These are phyloP conservation scores for Premnoplex brunnescens DNA, from an alignment of 2,797 vertebrate genomes.

Conservation along the genomic window DNA sequence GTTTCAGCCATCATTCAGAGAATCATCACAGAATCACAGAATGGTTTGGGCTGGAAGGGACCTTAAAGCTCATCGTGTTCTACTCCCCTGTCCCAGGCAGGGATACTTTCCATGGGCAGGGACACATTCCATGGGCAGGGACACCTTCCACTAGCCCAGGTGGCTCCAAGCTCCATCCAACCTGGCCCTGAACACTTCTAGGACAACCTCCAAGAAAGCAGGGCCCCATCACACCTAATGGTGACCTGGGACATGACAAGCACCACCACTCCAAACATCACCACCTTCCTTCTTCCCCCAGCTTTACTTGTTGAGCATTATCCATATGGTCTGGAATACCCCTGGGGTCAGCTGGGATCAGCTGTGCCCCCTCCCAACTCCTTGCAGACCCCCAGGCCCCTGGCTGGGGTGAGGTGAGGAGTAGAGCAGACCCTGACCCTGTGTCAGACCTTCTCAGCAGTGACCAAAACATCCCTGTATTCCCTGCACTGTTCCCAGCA, in stretches of 20 bases:
- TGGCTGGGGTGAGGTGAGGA: background rate
- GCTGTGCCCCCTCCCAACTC: background rate
- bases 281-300: background rate
- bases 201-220: background rate
- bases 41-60: background rate
- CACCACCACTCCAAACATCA: background rate
- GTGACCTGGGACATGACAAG: background rate
- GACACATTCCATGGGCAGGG: background rate
- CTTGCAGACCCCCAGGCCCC: background rate
- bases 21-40: background rate
- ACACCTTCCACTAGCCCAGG: background rate
- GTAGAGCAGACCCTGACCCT: background rate
- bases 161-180: accelerated
- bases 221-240: background rate
- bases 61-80: accelerated
- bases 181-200: background rate
- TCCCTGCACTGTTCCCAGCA: background rate
- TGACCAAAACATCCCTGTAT: accelerated
- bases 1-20: background rate
- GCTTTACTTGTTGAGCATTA: background rate
- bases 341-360: background rate
- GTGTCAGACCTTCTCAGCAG: background rate
- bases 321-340: background rate
- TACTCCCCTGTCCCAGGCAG: background rate
- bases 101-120: background rate